phyloP scores from a whole-genome alignment of 1,140 invertebrate genomes.

The Hypothenemus hampei region DNA sequence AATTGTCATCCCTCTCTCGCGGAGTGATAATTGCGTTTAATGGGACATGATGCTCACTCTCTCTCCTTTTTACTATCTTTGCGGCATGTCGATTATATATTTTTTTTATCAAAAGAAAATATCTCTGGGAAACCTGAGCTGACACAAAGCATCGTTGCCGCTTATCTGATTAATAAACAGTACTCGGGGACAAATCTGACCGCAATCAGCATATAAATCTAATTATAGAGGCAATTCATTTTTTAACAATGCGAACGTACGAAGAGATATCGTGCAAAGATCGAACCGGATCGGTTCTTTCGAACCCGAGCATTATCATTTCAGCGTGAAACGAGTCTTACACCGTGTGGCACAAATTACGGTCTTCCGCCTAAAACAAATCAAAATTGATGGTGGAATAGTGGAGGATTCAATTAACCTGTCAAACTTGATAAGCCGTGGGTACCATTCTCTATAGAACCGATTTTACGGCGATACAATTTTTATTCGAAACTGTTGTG shows the following conservation, averaged over 20 bases:
- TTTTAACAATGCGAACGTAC: conserved; percentile 17
- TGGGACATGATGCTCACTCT: no score
- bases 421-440: no score
- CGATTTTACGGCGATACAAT: neutral
- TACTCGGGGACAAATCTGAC: conserved; percentile 10
- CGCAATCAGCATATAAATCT: conserved; percentile 13
- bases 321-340: conserved; percentile 37
- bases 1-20: no score
- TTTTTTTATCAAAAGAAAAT: no score
- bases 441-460: no score
- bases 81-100: no score
- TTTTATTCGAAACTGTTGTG: neutral
- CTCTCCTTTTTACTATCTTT: no score
- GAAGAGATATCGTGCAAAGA: conserved; percentile 26
- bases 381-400: conserved; percentile 33
- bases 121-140: neutral
- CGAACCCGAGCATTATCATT: conserved; percentile 31
- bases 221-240: conserved; percentile 22
- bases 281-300: conserved; percentile 13
- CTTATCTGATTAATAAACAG: conserved; percentile 17
- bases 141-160: conserved; percentile 9
- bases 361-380: conserved; percentile 39
- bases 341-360: conserved; percentile 39
- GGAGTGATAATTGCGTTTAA: no score
- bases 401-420: conserved; percentile 34